A percentile compares a stretch with the other conserved stretches of the same genome.
These are phyloP conservation scores for Uropsilus gracilis DNA, from an alignment of 2,113 vertebrate genomes.

Conservation along the genomic window DNA sequence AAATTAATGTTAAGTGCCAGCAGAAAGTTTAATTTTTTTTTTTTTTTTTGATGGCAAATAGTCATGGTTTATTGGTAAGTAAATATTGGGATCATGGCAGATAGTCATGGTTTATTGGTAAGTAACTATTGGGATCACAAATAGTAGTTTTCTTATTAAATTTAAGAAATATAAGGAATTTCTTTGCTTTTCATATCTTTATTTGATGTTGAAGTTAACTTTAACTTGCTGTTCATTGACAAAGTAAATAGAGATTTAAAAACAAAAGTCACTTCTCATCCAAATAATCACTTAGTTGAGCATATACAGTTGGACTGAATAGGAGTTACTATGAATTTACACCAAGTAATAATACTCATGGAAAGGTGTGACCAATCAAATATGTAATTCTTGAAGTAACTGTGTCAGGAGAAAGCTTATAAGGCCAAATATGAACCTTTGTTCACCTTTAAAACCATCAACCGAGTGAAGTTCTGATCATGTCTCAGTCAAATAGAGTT, in stretches of 20 bases:
- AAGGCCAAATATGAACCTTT: neutral
- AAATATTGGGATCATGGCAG: no score
- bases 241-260: constrained; percentile 24
- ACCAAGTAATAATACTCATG: neutral
- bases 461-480: neutral
- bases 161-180: neutral
- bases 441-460: neutral
- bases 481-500: neutral
- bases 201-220: neutral
- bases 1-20: constrained; percentile 5
- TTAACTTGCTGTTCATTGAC: neutral
- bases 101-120: no score
- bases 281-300: neutral
- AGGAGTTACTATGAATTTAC: neutral
- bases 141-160: no score
- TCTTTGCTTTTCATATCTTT: constrained; percentile 1
- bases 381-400: neutral
- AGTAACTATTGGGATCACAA: no score
- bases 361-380: neutral
- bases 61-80: no score
- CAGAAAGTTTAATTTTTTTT: neutral
- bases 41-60: no score
- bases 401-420: neutral
- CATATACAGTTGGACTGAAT: neutral
- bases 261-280: neutral